A percentile compares a stretch with the other conserved stretches of the same genome.
These are phyloP conservation scores for Lypha dubia DNA, from an alignment of 2,888 invertebrate species.

Conservation along the genomic window DNA sequence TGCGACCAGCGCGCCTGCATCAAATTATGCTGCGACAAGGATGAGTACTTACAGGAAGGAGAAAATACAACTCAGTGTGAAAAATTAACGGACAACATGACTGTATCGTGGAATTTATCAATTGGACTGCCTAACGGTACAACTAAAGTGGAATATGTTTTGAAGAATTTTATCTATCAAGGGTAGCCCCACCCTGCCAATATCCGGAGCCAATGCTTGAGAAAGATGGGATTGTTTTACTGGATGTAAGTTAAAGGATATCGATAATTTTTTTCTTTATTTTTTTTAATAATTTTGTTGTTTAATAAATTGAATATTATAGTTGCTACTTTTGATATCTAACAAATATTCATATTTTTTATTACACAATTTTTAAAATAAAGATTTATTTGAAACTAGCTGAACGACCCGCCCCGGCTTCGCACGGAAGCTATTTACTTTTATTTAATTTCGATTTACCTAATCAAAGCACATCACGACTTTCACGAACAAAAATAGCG, in stretches of 20 bases:
- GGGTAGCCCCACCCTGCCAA: slow-evolving; percentile 73
- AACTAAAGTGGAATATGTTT: slow-evolving; percentile 28
- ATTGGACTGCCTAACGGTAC: slow-evolving; percentile 2
- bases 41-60: slow-evolving; percentile 6
- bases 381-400: too few relatives aligned
- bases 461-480: too few relatives aligned
- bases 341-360: too few relatives aligned
- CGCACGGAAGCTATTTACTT: too few relatives aligned
- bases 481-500: too few relatives aligned
- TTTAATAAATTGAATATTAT: not conserved
- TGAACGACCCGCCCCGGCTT: too few relatives aligned
- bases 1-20: slow-evolving; percentile 76
- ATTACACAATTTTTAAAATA: too few relatives aligned
- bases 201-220: slow-evolving; percentile 76
- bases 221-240: slow-evolving; percentile 76
- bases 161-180: slow-evolving; percentile 47
- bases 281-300: not conserved
- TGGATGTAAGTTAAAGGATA: slow-evolving; percentile 73
- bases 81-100: slow-evolving; percentile 30
- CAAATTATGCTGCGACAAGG: slow-evolving; percentile 76
- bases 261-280: too few relatives aligned
- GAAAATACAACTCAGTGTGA: slow-evolving; percentile 33
- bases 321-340: too few relatives aligned
- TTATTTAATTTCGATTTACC: too few relatives aligned
- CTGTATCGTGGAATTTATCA: slow-evolving; percentile 31